phyloP scores from a whole-genome alignment of 2,888 invertebrate species.

The Gortyna flavago region DNA sequence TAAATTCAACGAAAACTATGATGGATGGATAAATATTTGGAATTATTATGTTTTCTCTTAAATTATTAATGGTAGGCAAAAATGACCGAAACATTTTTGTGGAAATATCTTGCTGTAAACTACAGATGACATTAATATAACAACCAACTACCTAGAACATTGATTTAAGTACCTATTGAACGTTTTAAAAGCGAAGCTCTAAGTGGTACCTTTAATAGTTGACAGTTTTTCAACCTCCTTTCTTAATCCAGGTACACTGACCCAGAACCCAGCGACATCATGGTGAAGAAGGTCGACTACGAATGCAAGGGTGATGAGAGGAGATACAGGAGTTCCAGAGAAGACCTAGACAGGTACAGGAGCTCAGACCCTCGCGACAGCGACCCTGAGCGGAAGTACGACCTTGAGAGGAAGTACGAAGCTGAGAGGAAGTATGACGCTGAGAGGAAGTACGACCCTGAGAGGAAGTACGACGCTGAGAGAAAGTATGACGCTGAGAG shows the following conservation, averaged over 20 bases:
- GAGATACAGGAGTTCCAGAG: conserved; percentile 74
- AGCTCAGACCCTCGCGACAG: conserved; percentile 77
- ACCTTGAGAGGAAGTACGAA: conserved; percentile 11
- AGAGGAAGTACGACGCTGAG: conserved; percentile 61
- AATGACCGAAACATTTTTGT: not conserved
- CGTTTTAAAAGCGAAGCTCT: not conserved
- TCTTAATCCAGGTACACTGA: conserved; percentile 81
- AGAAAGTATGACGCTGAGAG: conserved; percentile 70
- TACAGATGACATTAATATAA: not conserved
- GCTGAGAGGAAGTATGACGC: not conserved
- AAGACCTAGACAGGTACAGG: conserved; percentile 77
- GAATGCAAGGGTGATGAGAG: conserved; percentile 80
- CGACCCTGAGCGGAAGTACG: conserved; percentile 74
- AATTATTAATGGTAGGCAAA: not conserved
- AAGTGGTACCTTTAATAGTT: not conserved
- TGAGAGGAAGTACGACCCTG: not conserved
- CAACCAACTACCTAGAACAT: not conserved
- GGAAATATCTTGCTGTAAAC: not conserved
- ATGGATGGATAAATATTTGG: too few relatives aligned
- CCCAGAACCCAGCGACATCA: conserved; percentile 86
- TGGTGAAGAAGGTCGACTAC: conserved; percentile 80
- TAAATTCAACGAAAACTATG: not conserved
- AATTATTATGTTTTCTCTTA: too few relatives aligned
- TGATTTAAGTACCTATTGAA: not conserved
- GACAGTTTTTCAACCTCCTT: not conserved